Conservation (phyloP, 2,113 vertebrate species). For the Alethe diademata region DNA sequence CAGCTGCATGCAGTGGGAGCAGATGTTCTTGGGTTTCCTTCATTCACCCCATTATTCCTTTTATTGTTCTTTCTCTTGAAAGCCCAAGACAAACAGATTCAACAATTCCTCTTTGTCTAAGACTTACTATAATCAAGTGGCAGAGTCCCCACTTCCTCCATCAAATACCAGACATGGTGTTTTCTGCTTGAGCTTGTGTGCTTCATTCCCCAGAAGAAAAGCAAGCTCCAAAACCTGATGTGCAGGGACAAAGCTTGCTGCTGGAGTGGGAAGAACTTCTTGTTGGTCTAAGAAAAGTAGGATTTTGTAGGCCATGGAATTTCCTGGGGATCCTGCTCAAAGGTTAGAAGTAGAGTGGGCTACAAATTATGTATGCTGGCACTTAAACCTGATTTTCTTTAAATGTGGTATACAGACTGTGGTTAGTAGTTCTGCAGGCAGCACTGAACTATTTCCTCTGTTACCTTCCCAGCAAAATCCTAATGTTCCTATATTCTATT, state of each 20-base stretch:
- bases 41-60: neutral
- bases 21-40: neutral
- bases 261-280: neutral
- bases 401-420: neutral
- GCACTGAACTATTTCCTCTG: neutral
- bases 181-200: neutral
- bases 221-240: neutral
- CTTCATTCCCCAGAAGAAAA: neutral
- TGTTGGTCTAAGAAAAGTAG: neutral
- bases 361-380: neutral
- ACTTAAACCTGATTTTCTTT: neutral
- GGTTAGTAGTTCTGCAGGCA: neutral
- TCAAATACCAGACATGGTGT: neutral
- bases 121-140: neutral
- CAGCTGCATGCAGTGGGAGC: neutral
- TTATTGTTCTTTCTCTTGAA: neutral
- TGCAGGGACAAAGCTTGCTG: neutral
- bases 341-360: neutral
- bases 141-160: neutral
- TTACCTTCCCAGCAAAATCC: neutral
- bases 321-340: neutral
- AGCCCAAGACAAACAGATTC: neutral
- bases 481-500: neutral
- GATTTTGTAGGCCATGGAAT: neutral
- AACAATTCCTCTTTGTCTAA: neutral